Evolutionary conservation across 1,140 invertebrate genomes (phyloP), one percentile per base, ranked within the genome.

Genomic region (Eupristina koningsbergeri): DNA sequence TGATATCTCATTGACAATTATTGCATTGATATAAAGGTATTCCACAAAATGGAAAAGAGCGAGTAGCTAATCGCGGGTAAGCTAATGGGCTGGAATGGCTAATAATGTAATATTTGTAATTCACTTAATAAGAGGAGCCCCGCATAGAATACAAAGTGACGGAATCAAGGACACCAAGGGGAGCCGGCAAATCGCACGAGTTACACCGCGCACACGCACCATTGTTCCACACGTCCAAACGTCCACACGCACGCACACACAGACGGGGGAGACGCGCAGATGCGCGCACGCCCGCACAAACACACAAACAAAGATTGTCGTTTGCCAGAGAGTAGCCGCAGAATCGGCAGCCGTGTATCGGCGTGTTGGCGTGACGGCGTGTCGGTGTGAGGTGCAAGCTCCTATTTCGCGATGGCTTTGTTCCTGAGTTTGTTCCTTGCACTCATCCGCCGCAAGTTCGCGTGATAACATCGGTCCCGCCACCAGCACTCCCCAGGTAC

Each of bases 71-170:
- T 31, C n/a, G 50, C 3, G 0, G 31, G n/a, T n/a, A 26, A 29
- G 29, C 34, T n/a, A 17, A 50, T 39, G 31, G 26, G n/a, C 9
- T 31, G 29, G 58, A 79, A 69, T 69, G 77, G 41, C 29, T 26
- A 75, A 74, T 74, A 81, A 74, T 63, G 80, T 47, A n/a, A n/a
- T n/a, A n/a, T n/a, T n/a, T n/a, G n/a, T n/a, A 64, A 81, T 81
- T 63, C 41, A 75, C 36, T 63, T 3, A 34, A 41, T 71, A 75
- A 71, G 80, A 63, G 29, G 61, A 67, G 36, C n/a, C 58, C 2
- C 9, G 61, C 34, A 45, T 11, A 11, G 81, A 76, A 82, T 82
- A 77, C 81, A 76, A 47, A 82, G 61, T 67, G 45, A 39, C 31
- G 17, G 50, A 31, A 61, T 50, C 81, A 82, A 82, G 81, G 81